Conservation (phyloP, 1,140 invertebrate species). For the Anastrepha obliqua region DNA sequence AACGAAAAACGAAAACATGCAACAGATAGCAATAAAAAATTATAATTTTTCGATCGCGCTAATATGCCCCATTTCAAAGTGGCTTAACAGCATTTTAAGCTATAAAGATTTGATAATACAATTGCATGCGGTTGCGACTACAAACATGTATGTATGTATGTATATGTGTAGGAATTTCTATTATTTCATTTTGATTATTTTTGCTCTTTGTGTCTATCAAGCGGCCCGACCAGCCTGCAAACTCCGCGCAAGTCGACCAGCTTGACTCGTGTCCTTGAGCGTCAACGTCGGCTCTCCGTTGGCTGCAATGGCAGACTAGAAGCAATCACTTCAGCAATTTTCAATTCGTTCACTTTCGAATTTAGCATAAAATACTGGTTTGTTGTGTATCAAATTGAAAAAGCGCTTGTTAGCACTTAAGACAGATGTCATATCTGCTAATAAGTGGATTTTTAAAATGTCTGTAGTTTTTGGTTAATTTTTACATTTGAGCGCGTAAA, state of each 20-base stretch:
- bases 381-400: neutral
- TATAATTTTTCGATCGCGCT: neutral
- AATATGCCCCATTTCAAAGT: neutral
- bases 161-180: neutral
- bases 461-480: no score
- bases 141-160: neutral
- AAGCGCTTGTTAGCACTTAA: neutral
- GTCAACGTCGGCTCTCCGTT: neutral
- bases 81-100: slow-evolving; percentile 3
- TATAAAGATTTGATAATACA: neutral
- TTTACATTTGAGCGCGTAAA: no score
- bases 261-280: neutral
- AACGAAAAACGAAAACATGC: neutral
- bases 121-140: neutral
- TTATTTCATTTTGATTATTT: neutral
- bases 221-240: neutral
- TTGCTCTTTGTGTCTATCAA: neutral
- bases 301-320: neutral
- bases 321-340: neutral
- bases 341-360: neutral
- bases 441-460: no score
- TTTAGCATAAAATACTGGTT: slow-evolving; percentile 17
- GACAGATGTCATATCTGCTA: no score
- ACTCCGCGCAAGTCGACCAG: neutral
- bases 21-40: neutral